These are phyloP conservation scores for Ectropis crepuscularia DNA, from an alignment of 2,888 invertebrate species.

Conservation along the genomic window DNA sequence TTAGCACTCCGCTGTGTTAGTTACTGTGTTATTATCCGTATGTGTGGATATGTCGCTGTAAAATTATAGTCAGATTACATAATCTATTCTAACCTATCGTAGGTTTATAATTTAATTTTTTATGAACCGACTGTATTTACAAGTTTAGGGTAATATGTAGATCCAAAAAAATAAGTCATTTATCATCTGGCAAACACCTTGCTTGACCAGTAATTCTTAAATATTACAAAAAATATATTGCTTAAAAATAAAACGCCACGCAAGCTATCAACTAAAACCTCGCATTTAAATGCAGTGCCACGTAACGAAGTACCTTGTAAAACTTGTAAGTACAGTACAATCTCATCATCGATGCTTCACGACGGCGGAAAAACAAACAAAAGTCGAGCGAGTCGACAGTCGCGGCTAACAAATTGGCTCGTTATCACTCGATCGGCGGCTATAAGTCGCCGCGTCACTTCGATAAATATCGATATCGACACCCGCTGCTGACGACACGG, in stretches of 20 bases:
- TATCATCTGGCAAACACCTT: no score
- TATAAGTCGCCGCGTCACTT: constrained; percentile 72
- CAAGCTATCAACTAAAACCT: constrained; percentile 13
- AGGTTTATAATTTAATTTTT: no score
- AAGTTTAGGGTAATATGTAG: no score
- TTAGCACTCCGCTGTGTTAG: no score
- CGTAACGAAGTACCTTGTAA: constrained; percentile 41
- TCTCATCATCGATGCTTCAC: constrained; percentile 50
- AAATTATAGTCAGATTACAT: no score
- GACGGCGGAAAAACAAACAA: constrained; percentile 57
- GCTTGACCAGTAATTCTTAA: no score
- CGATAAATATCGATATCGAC: constrained; percentile 76
- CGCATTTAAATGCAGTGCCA: constrained; percentile 37
- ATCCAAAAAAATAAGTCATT: no score
- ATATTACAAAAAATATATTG: neutral
- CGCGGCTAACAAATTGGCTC: constrained; percentile 73
- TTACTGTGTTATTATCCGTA: no score
- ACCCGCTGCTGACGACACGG: constrained; percentile 62
- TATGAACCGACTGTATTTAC: no score
- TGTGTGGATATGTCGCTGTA: no score
- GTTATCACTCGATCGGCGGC: constrained; percentile 73
- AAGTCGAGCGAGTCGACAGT: constrained; percentile 49
- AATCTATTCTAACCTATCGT: no score
- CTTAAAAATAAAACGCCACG: neutral
- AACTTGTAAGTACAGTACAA: constrained; percentile 43